These are phyloP conservation scores for Procambarus virginalis DNA, from an alignment of 1,140 invertebrate species.

Conservation along the genomic window DNA sequence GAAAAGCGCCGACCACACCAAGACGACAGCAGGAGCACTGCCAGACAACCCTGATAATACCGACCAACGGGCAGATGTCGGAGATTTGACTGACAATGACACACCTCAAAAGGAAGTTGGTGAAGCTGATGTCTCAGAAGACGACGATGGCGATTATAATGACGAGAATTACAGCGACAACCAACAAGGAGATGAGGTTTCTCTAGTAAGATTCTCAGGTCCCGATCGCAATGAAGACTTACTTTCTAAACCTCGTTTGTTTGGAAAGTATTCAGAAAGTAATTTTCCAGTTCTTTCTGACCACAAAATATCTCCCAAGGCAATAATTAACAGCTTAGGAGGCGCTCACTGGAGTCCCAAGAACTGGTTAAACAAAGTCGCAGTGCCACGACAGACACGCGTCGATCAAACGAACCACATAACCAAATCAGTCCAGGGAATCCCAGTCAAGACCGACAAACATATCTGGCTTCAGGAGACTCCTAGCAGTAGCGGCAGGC, in stretches of 20 bases:
- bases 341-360: neutral
- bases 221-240: neutral
- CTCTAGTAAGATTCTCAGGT: neutral
- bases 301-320: neutral
- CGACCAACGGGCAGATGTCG: neutral
- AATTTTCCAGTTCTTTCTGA: neutral
- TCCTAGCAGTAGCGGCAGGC: neutral
- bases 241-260: neutral
- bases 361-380: neutral
- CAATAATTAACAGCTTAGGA: neutral
- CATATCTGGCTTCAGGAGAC: neutral
- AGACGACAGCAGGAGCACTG: neutral
- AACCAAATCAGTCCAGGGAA: neutral
- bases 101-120: neutral
- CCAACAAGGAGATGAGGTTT: neutral
- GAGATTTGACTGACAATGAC: neutral
- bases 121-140: neutral
- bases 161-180: neutral
- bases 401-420: neutral
- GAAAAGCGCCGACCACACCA: neutral
- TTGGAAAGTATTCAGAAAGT: neutral
- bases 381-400: neutral
- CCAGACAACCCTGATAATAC: neutral
- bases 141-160: neutral
- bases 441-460: neutral